Conservation (phyloP, 2,888 invertebrate species). For the Zaprionus lineosus region DNA sequence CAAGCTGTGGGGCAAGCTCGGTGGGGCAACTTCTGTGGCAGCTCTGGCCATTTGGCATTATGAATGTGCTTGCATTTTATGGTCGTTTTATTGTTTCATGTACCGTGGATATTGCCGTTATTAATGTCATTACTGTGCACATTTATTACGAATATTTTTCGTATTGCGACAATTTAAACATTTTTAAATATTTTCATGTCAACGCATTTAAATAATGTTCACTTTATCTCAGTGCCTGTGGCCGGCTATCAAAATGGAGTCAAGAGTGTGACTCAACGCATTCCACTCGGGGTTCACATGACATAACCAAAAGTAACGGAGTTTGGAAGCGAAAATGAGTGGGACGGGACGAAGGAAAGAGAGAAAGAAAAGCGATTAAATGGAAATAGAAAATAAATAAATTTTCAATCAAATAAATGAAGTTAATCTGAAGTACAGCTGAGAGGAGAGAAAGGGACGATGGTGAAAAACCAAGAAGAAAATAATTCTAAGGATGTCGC, state of each 20-base stretch:
- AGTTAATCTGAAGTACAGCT: too few relatives aligned
- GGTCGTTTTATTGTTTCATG: conserved; percentile 65
- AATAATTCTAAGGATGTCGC: too few relatives aligned
- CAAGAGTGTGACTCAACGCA: too few relatives aligned
- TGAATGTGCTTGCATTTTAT: conserved; percentile 67
- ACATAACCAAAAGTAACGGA: too few relatives aligned
- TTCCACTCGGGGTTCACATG: too few relatives aligned
- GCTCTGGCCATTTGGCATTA: conserved; percentile 34
- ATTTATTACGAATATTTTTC: conserved; percentile 56
- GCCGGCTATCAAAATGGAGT: conserved; percentile 7
- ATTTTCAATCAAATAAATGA: too few relatives aligned
- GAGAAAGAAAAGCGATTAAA: too few relatives aligned
- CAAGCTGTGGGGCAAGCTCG: background rate
- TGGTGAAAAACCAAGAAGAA: too few relatives aligned
- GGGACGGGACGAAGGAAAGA: too few relatives aligned
- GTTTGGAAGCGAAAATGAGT: too few relatives aligned
- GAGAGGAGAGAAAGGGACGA: too few relatives aligned
- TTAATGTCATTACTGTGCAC: conserved; percentile 62
- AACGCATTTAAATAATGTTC: conserved; percentile 22
- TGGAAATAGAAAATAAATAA: too few relatives aligned
- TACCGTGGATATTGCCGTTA: conserved; percentile 55
- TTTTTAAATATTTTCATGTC: conserved; percentile 28
- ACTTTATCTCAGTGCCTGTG: conserved; percentile 2
- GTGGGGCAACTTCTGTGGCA: conserved; percentile 29
- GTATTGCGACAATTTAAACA: conserved; percentile 46